phyloP scores from a whole-genome alignment of 2,113 vertebrate species.

The Okapia johnstoni region DNA sequence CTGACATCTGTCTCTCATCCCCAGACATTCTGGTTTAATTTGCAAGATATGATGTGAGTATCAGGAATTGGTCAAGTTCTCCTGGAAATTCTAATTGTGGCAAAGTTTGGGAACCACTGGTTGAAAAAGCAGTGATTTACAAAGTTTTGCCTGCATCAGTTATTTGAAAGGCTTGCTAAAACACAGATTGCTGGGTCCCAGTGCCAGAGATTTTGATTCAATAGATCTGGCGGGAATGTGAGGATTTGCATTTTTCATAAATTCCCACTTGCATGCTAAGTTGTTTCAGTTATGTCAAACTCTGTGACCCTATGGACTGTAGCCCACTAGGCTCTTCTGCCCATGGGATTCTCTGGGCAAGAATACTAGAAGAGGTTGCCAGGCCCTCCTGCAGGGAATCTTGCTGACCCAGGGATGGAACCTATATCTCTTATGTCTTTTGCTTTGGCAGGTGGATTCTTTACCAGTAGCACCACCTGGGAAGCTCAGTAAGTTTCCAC shows the following conservation, averaged over 20 bases:
- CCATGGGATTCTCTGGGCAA: background rate
- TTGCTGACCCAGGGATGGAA: background rate
- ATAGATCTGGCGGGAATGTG: background rate
- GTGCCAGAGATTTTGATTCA: background rate
- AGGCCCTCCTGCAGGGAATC: background rate
- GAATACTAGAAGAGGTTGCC: background rate
- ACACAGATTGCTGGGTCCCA: background rate
- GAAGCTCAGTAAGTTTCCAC: background rate
- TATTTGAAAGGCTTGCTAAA: background rate
- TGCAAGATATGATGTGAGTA: background rate
- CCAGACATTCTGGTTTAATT: background rate
- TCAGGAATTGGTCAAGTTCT: background rate
- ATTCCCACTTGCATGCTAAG: background rate
- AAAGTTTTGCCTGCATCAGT: background rate
- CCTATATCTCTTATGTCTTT: background rate
- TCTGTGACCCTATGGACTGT: background rate
- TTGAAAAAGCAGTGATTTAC: background rate
- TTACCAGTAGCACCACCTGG: background rate
- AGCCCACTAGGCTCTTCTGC: background rate
- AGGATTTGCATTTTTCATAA: background rate
- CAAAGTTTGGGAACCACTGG: background rate
- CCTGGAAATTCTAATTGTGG: background rate
- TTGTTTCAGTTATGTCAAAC: background rate
- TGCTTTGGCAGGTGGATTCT: background rate
- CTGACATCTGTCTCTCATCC: background rate